These are phyloP conservation scores for Probaryconus sp. DNA, from an alignment of 1,140 invertebrate genomes.

Conservation along the genomic window DNA sequence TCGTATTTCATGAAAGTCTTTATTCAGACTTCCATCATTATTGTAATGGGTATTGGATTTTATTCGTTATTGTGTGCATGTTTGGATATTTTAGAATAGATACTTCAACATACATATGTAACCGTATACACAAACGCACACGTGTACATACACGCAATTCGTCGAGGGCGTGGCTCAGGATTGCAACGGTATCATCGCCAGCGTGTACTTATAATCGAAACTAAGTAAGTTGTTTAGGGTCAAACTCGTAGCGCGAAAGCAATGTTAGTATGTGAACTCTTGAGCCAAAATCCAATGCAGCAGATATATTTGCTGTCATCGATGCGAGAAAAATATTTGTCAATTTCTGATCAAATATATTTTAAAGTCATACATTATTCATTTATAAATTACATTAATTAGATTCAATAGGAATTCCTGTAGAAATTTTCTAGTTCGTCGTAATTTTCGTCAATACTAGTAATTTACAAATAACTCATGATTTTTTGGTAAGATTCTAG, in stretches of 20 bases:
- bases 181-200: conserved; percentile 73
- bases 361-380: neutral
- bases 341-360: conserved; percentile 1
- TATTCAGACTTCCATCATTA: too few relatives aligned
- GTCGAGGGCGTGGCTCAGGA: conserved; percentile 70
- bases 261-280: conserved; percentile 40
- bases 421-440: too few relatives aligned
- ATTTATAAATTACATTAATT: conserved; percentile 1
- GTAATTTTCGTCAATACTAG: too few relatives aligned
- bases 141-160: conserved; percentile 49
- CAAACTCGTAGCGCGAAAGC: conserved; percentile 21
- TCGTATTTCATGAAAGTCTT: too few relatives aligned
- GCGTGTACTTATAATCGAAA: conserved; percentile 65
- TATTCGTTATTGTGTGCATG: neutral
- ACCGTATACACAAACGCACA: conserved; percentile 9
- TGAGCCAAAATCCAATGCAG: conserved; percentile 18
- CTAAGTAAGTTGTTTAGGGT: conserved; percentile 62
- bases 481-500: too few relatives aligned
- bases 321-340: neutral
- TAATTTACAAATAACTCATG: too few relatives aligned
- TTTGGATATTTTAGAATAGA: too few relatives aligned
- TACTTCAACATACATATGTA: conserved; percentile 2
- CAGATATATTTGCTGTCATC: conserved; percentile 15
- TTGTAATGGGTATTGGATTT: too few relatives aligned
- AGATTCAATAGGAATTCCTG: too few relatives aligned